phyloP scores from a whole-genome alignment of 2,113 vertebrate species.

The Atherinomorus stipes region DNA sequence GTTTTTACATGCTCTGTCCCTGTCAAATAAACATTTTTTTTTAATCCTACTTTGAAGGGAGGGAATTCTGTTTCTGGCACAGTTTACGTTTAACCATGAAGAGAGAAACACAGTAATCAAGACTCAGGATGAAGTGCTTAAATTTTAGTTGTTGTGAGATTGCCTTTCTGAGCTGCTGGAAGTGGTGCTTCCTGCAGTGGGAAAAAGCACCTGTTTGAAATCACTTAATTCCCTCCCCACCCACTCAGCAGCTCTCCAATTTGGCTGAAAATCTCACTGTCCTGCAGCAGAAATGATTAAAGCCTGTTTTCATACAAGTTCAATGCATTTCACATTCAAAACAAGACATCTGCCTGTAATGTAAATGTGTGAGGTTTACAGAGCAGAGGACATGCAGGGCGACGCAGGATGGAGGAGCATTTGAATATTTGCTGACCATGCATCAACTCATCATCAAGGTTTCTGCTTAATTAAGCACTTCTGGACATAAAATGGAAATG shows the following conservation, averaged over 20 bases:
- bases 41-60: neutral
- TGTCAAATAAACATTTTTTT: too few species aligned
- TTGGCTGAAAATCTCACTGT: slow-evolving; percentile 3
- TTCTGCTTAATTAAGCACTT: neutral
- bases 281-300: neutral
- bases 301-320: neutral
- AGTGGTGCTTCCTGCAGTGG: neutral
- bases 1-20: too few species aligned
- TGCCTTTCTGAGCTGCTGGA: slow-evolving; percentile 8
- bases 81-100: neutral
- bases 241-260: neutral
- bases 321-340: slow-evolving; percentile 8
- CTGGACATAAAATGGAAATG: neutral
- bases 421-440: neutral
- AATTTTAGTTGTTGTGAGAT: neutral
- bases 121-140: slow-evolving; percentile 22
- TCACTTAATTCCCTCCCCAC: slow-evolving; percentile 14
- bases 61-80: neutral
- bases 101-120: slow-evolving; percentile 15
- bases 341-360: slow-evolving; percentile 14
- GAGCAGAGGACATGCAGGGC: neutral
- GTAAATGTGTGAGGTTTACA: neutral
- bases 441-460: neutral
- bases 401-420: neutral
- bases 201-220: slow-evolving; percentile 40